Base-by-base conservation (phyloP, 2,797 vertebrate species). In the Oreortyx pictus region DNA sequence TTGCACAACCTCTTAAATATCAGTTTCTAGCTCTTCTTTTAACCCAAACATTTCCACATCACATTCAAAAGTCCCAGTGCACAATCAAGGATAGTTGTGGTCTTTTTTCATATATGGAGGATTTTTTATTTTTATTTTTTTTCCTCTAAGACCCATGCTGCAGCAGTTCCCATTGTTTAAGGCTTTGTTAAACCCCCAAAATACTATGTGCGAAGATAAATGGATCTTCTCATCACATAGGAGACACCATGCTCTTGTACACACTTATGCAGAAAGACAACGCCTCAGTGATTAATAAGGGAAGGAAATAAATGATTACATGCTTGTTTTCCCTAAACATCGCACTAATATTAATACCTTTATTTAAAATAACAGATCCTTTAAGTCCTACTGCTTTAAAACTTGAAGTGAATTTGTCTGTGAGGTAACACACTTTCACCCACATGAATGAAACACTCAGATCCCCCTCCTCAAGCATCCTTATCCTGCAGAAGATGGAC, bases 1-100 rank as follows among this genome's bases (percentile, higher is more conserved):
- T 71, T 90, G 70, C 57, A 91, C 35, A 88, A 61, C 11, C 57
- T 70, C 57, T 81, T 23, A 61, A 73, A 60, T 64, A 35, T 84
- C 83, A 76, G 37, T 88, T 91, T 89, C 81, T 82, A 16, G 52
- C 57, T 89, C 60, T 82, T 76, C 77, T 76, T 88, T 93, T 83
- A 91, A 82, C 47, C 37, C 46, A 76, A 82, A 37, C 35, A 8
- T 57, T 93, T 78, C 80, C 7, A 5, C 37, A 19, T 73, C 43
- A 9, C 7, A 13, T 5, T 33, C 74, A 74, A 74, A 74, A 43
- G 20, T 82, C 33, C 16, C 41, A 54, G n/a, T 5, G 29, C 82
- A 66, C 3, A 64, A 54, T 5, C 24, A 71, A 65, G 7, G 16
- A 54, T 31, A 29, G 12, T 19, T 56, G 31, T n/a, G 17, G 17